Evolutionary conservation across 2,888 invertebrate genomes (phyloP).

Genomic region (Charanyca ferruginea): DNA sequence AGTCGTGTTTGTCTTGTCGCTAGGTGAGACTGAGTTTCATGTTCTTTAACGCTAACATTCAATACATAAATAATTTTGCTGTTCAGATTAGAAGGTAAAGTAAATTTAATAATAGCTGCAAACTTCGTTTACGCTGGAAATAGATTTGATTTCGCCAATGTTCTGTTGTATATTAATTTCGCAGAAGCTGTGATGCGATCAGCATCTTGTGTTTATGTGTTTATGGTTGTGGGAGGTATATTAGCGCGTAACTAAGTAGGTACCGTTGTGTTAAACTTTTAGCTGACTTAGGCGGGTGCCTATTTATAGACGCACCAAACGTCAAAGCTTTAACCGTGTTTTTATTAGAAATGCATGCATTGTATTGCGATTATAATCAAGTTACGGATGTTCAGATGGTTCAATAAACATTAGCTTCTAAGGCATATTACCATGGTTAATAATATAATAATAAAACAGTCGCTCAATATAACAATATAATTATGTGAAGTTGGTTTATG

Average conservation of each 20-base stretch:
- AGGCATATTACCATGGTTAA: neutral
- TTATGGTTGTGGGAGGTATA: conserved; percentile 63
- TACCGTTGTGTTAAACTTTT: conserved; percentile 64
- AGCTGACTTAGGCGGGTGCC: conserved; percentile 60
- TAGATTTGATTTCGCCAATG: conserved; percentile 63
- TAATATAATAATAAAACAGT: conserved; percentile 9
- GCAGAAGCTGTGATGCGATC: conserved; percentile 68
- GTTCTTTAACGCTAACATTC: conserved; percentile 1
- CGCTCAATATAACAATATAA: conserved; percentile 11
- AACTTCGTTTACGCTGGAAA: conserved; percentile 49
- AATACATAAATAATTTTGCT: conserved; percentile 7
- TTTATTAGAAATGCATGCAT: conserved; percentile 28
- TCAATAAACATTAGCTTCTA: neutral
- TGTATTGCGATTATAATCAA: neutral
- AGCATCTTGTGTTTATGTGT: conserved; percentile 55
- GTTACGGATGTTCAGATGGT: neutral
- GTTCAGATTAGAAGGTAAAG: conserved; percentile 19
- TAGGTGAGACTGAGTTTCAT: conserved; percentile 10
- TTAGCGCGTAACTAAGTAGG: conserved; percentile 54
- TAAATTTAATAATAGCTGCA: conserved; percentile 31
- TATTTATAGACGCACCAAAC: conserved; percentile 75
- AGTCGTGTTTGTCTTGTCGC: neutral
- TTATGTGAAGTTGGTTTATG: neutral
- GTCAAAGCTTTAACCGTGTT: conserved; percentile 38
- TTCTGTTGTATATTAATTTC: conserved; percentile 63